These are phyloP conservation scores for Maccullochella peelii DNA, from an alignment of 2,113 vertebrate species.

Conservation along the genomic window DNA sequence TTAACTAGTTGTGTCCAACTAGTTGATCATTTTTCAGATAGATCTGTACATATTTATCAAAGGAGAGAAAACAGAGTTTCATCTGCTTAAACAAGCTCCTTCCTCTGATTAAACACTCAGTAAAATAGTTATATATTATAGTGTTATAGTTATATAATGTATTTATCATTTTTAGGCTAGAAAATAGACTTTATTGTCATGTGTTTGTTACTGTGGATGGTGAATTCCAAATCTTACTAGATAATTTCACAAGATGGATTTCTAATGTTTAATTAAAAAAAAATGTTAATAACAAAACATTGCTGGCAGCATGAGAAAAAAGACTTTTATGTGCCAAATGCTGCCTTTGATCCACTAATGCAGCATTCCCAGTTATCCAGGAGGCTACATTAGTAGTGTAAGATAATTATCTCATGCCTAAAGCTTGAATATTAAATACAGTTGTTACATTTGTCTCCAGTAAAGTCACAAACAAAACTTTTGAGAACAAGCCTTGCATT, in stretches of 20 bases:
- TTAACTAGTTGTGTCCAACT: neutral
- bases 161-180: neutral
- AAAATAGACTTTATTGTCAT: neutral
- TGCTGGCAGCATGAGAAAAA: slow-evolving; percentile 24
- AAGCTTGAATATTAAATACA: slow-evolving; percentile 54
- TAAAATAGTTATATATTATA: neutral
- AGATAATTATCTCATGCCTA: slow-evolving; percentile 48
- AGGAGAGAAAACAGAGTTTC: too few relatives aligned
- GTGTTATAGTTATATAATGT: too few relatives aligned
- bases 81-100: slow-evolving; percentile 5
- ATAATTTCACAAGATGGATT: neutral
- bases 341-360: slow-evolving; percentile 44
- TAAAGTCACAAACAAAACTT: slow-evolving; percentile 46
- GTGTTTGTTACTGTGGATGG: neutral
- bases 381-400: slow-evolving; percentile 33
- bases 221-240: neutral
- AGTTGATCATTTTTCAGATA: neutral
- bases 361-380: slow-evolving; percentile 38
- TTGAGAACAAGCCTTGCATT: slow-evolving; percentile 32
- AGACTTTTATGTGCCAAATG: slow-evolving; percentile 26
- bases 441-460: slow-evolving; percentile 38
- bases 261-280: neutral
- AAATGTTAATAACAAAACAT: slow-evolving; percentile 41
- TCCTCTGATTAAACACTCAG: neutral
- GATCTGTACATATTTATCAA: neutral